Evolutionary conservation across 2,113 vertebrate genomes (phyloP).

Genomic region (Ploceus nigricollis): DNA sequence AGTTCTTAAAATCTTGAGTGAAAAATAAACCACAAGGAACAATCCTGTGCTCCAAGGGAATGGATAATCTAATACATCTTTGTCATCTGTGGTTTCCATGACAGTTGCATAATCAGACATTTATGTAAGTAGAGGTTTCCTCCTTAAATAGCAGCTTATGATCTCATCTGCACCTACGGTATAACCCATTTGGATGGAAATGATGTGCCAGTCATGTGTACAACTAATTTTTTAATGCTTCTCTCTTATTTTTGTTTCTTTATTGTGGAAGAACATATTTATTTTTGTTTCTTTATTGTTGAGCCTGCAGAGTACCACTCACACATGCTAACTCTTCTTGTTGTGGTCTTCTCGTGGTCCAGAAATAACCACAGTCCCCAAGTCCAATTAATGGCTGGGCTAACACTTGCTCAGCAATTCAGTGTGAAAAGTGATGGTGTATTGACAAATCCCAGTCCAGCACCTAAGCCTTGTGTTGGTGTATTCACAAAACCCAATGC

Average conservation of each 20-base stretch:
- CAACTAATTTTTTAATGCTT: constrained; percentile 4
- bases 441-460: background rate
- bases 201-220: background rate
- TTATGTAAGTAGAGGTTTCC: constrained; percentile 65
- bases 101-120: constrained; percentile 63
- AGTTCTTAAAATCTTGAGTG: background rate
- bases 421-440: background rate
- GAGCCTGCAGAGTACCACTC: background rate
- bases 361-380: background rate
- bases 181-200: constrained; percentile 41
- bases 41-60: background rate
- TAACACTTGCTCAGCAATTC: background rate
- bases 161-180: constrained; percentile 48
- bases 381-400: rapidly evolving
- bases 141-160: constrained; percentile 56
- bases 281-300: constrained; percentile 6
- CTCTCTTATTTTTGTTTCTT: constrained; percentile 7
- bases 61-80: constrained; percentile 27
- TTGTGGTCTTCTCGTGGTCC: background rate
- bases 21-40: constrained; percentile 21
- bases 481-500: background rate
- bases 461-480: rapidly evolving
- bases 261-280: background rate
- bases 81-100: constrained; percentile 62
- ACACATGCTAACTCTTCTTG: background rate